phyloP scores from a whole-genome alignment of 2,113 vertebrate species.

The Picathartes gymnocephalus region DNA sequence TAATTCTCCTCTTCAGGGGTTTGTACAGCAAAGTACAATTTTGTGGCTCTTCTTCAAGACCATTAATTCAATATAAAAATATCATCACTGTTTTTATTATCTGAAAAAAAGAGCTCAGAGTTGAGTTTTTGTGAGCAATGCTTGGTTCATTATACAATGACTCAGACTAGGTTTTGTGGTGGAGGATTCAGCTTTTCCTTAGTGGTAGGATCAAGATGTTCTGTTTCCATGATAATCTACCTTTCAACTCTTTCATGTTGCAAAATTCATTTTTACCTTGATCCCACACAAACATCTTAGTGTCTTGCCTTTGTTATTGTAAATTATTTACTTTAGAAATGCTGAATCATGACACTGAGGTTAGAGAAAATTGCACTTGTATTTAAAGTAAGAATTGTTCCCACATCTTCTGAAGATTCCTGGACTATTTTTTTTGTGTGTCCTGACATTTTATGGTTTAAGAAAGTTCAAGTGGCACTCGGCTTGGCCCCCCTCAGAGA shows the following conservation, averaged over 20 bases:
- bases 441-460: neutral
- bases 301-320: constrained; percentile 52
- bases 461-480: constrained; percentile 2
- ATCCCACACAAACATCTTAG: constrained; percentile 35
- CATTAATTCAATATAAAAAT: constrained; percentile 61
- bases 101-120: constrained; percentile 25
- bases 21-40: constrained; percentile 29
- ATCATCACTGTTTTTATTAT: constrained; percentile 66
- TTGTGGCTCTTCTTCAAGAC: constrained; percentile 61
- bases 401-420: constrained; percentile 49
- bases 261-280: constrained; percentile 59
- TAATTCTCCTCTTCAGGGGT: neutral
- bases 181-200: constrained; percentile 38
- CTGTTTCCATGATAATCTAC: constrained; percentile 58
- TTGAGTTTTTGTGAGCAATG: constrained; percentile 32
- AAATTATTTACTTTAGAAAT: constrained; percentile 64
- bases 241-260: constrained; percentile 18
- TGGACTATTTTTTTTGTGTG: constrained; percentile 17
- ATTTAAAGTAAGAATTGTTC: constrained; percentile 37
- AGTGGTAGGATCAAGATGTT: constrained; percentile 50
- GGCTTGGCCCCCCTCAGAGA: neutral
- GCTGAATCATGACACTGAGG: constrained; percentile 59
- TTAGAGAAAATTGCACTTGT: constrained; percentile 31
- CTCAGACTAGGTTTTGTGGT: constrained; percentile 60
- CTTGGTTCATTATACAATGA: constrained; percentile 64